phyloP scores from a whole-genome alignment of 2,113 vertebrate genomes.

The Triplophysa tibetana region DNA sequence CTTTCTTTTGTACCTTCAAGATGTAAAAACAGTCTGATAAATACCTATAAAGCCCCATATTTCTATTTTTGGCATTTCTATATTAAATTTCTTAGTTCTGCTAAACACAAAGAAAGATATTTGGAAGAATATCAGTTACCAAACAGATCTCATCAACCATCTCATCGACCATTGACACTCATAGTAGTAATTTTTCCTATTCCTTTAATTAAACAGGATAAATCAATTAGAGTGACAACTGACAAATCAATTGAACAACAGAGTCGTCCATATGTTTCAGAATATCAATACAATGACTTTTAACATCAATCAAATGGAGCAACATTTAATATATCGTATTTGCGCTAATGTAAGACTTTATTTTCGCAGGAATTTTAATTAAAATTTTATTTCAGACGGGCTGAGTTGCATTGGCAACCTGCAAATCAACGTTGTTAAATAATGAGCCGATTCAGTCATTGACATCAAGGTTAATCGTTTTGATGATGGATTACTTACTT shows the following conservation, averaged over 20 bases:
- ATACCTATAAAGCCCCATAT: background rate
- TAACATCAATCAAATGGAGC: background rate
- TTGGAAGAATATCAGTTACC: too few relatives aligned
- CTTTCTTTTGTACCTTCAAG: background rate
- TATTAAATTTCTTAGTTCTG: too few relatives aligned
- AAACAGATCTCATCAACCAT: too few relatives aligned
- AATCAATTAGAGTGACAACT: too few relatives aligned
- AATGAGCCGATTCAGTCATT: constrained; percentile 25
- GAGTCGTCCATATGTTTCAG: background rate
- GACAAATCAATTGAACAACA: too few relatives aligned
- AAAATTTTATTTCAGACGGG: background rate
- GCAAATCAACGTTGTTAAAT: constrained; percentile 18
- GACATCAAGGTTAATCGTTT: constrained; percentile 34
- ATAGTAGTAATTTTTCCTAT: too few relatives aligned
- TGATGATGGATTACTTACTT: constrained; percentile 72
- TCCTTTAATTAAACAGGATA: too few relatives aligned
- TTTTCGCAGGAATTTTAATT: constrained; percentile 3
- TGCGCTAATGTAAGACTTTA: constrained; percentile 22
- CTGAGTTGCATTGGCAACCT: constrained; percentile 23
- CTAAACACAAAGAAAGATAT: too few relatives aligned
- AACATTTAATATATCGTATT: constrained; percentile 28
- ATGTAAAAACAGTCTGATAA: background rate
- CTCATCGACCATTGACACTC: too few relatives aligned
- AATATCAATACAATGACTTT: background rate
- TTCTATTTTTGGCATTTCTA: background rate